Percentiles rank a stretch among this genome's conserved stretches.
Evolutionary conservation across 1,140 invertebrate species (phyloP).

Genomic region (Luehdorfia chinensis): DNA sequence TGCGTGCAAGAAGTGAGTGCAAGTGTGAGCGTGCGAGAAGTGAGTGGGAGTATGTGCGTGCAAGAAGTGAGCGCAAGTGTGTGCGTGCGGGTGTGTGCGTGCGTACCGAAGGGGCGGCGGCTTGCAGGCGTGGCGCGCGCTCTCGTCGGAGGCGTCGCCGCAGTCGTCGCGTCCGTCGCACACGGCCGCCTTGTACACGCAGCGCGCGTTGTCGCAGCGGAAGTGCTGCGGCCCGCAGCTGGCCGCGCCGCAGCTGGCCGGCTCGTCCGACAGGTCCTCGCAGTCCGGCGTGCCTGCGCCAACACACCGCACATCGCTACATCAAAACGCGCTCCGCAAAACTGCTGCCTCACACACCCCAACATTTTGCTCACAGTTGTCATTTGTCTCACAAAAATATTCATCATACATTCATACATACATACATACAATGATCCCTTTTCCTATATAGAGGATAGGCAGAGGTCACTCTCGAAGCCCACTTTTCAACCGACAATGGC

Average conservation of each 20-base stretch:
- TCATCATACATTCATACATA: no score
- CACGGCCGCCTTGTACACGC: slow-evolving; percentile 95
- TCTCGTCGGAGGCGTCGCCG: slow-evolving; percentile 95
- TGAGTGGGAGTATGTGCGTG: no score
- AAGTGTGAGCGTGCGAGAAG: no score
- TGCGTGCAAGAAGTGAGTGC: no score
- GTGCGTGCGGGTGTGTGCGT: no score
- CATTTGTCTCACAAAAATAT: no score
- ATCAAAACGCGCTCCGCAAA: neutral
- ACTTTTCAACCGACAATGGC: no score
- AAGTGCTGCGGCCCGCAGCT: slow-evolving; percentile 87
- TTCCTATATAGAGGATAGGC: no score
- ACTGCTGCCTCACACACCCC: neutral
- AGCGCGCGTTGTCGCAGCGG: slow-evolving; percentile 92
- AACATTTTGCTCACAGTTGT: neutral
- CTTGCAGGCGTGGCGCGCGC: slow-evolving; percentile 84
- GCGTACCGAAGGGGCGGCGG: slow-evolving; percentile 81
- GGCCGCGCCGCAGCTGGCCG: slow-evolving; percentile 87
- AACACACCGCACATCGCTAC: neutral
- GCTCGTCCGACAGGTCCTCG: slow-evolving; percentile 94
- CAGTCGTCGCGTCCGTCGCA: slow-evolving; percentile 98
- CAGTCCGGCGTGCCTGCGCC: slow-evolving; percentile 86
- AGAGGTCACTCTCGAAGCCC: no score
- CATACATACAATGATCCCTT: no score
- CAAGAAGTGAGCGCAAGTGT: no score